Conservation (phyloP, 1,140 invertebrate species). For the Asbolus verrucosus region DNA sequence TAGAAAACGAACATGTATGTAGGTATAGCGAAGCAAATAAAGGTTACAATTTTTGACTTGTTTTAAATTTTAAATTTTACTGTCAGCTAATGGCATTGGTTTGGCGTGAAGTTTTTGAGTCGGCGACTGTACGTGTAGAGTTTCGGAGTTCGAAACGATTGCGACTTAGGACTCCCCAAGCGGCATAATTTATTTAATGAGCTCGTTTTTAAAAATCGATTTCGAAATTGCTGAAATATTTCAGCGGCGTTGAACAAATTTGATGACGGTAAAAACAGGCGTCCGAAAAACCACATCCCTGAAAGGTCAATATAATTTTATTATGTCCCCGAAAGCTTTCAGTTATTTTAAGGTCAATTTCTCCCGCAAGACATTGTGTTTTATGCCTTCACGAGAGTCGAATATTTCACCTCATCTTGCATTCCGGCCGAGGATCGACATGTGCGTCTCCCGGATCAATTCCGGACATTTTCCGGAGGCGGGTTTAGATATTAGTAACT, state of each 20-base stretch:
- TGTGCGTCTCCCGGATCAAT: conserved; percentile 32
- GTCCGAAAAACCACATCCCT: conserved; percentile 38
- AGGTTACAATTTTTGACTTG: too few species aligned
- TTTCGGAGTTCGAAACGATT: conserved; percentile 8
- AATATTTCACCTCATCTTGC: conserved; percentile 39
- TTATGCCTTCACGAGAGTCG: conserved; percentile 41
- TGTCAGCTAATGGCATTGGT: too few species aligned
- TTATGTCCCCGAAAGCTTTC: conserved; percentile 46
- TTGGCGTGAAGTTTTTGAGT: too few species aligned
- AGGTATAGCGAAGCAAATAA: too few species aligned
- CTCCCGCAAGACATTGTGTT: conserved; percentile 49
- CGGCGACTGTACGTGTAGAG: conserved; percentile 24
- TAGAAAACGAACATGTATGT: too few species aligned
- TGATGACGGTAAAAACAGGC: conserved; percentile 18
- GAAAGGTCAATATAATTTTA: conserved; percentile 51
- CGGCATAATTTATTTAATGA: conserved; percentile 3
- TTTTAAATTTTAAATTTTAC: too few species aligned
- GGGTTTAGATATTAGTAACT: conserved; percentile 24
- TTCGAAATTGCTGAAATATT: conserved; percentile 18
- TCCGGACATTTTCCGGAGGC: conserved; percentile 24
- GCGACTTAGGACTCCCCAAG: background rate
- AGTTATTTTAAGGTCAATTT: conserved; percentile 51
- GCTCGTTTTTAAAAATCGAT: conserved; percentile 19
- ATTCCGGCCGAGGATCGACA: conserved; percentile 30
- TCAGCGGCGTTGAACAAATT: conserved; percentile 21